Percentiles rank a stretch among this genome's conserved stretches.
Conservation (phyloP, 2,797 vertebrate genomes). For the Xerus rutilus region DNA sequence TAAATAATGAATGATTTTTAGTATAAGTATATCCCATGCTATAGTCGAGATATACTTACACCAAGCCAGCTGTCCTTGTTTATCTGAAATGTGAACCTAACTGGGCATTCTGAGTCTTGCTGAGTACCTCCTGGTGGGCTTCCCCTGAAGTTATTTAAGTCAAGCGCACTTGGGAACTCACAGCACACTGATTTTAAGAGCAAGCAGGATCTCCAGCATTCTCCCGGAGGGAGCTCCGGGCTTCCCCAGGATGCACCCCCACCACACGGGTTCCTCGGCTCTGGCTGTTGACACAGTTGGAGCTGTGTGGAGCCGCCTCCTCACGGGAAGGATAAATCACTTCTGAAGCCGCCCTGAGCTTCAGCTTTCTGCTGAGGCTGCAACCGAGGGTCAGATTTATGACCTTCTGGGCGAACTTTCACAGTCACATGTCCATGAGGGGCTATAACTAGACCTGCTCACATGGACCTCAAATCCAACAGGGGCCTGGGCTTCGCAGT, state of each 20-base stretch:
- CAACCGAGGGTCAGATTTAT: constrained; percentile 67
- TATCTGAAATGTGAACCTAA: background rate
- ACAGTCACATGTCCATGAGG: background rate
- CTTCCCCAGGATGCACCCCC: too few species aligned
- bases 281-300: constrained; percentile 56
- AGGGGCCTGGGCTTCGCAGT: fast-evolving
- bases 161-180: fast-evolving
- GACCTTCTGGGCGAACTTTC: background rate
- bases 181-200: fast-evolving
- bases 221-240: background rate
- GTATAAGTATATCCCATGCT: fast-evolving
- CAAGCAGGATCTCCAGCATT: fast-evolving
- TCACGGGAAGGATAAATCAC: background rate
- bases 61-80: fast-evolving
- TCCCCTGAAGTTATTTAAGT: fast-evolving
- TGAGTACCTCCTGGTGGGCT: fast-evolving
- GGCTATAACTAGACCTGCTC: background rate
- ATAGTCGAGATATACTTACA: fast-evolving
- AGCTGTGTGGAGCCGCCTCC: background rate
- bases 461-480: fast-evolving
- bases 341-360: fast-evolving
- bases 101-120: background rate
- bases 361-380: constrained; percentile 53
- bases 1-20: fast-evolving
- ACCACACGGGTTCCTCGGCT: fast-evolving